Percentiles rank a stretch among this genome's conserved stretches.
These are phyloP conservation scores for Delia radicum DNA, from an alignment of 1,140 invertebrate genomes.

Conservation along the genomic window DNA sequence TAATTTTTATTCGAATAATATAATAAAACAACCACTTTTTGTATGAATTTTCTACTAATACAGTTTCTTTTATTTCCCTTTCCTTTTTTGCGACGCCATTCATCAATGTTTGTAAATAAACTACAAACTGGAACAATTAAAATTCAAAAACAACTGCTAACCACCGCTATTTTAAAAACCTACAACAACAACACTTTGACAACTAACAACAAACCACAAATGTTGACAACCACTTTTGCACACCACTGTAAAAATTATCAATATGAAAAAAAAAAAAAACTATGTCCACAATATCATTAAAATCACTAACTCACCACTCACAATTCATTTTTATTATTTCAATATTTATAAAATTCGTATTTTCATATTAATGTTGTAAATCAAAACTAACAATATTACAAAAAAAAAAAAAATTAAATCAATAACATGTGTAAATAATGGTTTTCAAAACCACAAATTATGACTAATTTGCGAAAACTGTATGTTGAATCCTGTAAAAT, in stretches of 20 bases:
- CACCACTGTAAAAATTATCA: not conserved
- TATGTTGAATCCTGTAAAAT: no score
- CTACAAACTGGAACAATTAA: not conserved
- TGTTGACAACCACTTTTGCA: slow-evolving; percentile 21
- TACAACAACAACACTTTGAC: not conserved
- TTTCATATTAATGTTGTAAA: no score
- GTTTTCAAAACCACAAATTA: no score
- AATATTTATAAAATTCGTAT: no score
- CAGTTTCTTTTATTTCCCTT: slow-evolving; percentile 21
- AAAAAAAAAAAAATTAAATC: no score
- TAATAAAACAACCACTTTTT: not conserved
- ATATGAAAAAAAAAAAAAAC: not conserved
- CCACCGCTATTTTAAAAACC: not conserved
- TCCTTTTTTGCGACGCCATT: slow-evolving; percentile 1
- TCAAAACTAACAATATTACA: no score
- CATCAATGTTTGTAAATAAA: slow-evolving; percentile 10
- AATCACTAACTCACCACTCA: not conserved
- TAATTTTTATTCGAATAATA: not conserved
- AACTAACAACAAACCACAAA: not conserved
- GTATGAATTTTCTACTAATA: not conserved
- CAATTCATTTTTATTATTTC: not conserved
- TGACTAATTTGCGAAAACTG: no score
- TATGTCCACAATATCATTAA: no score
- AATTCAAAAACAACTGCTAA: not conserved
- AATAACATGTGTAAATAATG: no score